Base-by-base conservation (phyloP, 2,888 invertebrate genomes). In the Phengaris arion region DNA sequence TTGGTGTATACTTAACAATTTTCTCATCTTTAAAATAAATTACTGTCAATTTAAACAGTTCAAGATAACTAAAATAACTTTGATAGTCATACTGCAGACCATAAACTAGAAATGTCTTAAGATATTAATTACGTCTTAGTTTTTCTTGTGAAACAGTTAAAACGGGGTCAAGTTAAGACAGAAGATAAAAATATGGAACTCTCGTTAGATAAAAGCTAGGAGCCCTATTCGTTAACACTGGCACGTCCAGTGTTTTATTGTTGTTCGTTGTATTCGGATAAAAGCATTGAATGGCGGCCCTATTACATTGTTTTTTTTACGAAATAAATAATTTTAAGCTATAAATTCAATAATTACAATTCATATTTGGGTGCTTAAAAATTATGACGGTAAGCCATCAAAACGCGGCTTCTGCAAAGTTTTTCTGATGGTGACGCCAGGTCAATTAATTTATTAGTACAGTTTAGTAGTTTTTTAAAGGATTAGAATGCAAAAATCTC, bases 131-230 rank as follows among this genome's bases (percentile, higher is more conserved):
- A 64, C 35, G 35, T 35, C 64, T 64, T 64, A 64, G 64, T 35
- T 64, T 64, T 64, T 64, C 64, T 64, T 35, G 64, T 64, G 64
- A 22, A 59, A 22, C 13, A 64, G 13, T 45, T 64, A 64, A 45
- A 64, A 64, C 35, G 64, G 64, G 64, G 64, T 64, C 64, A 64
- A 35, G 12, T 64, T 64, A 64, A 64, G 64, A 64, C 64, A 64
- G 64, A 35, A 35, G 13, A 64, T 64, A 64, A 64, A 64, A 64
- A 22, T 22, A 22, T 45, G 64, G 64, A 64, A 45, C 35, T 45
- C 64, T 64, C 45, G 13, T 64, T 64, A 64, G 64, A 35, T 64
- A 64, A 64, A 64, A 64, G 64, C 64, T 64, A 64, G 64, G 64
- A 45, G 45, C 64, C 64, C 64, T 64, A 35, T 64, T 64, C 13